Evolutionary conservation across 2,113 vertebrate genomes (phyloP).

Genomic region (Hippoglossus stenolepis): DNA sequence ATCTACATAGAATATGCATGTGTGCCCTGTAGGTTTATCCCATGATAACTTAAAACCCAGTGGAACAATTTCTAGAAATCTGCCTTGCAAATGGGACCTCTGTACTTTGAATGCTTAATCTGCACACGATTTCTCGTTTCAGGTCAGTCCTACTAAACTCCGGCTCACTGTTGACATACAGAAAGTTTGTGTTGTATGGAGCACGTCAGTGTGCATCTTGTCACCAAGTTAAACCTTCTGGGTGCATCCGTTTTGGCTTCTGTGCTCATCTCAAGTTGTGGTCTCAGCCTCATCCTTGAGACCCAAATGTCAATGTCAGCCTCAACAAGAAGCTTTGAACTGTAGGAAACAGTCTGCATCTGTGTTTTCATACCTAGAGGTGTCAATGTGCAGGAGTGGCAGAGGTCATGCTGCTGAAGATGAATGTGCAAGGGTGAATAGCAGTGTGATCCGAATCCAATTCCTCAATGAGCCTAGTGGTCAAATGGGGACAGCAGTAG

Average conservation of each 20-base stretch:
- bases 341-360: constrained; percentile 10
- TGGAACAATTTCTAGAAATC: constrained; percentile 14
- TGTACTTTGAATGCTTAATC: constrained; percentile 7
- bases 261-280: not conserved
- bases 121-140: not conserved
- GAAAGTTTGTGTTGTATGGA: not conserved
- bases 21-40: constrained; percentile 42
- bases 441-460: constrained; percentile 62
- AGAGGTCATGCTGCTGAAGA: constrained; percentile 71
- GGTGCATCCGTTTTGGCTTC: too few species aligned
- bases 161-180: not conserved
- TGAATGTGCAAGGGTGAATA: constrained; percentile 69
- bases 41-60: constrained; percentile 26
- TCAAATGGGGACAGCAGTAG: constrained; percentile 59
- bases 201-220: not conserved
- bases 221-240: not conserved
- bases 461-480: constrained; percentile 65
- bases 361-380: constrained; percentile 34
- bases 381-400: constrained; percentile 52
- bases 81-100: constrained; percentile 23
- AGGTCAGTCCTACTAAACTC: not conserved
- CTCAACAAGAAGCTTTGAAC: not conserved
- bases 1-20: constrained; percentile 41
- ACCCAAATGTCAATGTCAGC: not conserved
- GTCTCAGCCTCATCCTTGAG: not conserved